Evolutionary conservation across 2,888 invertebrate species (phyloP).

Genomic region (Acrobasis repandana): DNA sequence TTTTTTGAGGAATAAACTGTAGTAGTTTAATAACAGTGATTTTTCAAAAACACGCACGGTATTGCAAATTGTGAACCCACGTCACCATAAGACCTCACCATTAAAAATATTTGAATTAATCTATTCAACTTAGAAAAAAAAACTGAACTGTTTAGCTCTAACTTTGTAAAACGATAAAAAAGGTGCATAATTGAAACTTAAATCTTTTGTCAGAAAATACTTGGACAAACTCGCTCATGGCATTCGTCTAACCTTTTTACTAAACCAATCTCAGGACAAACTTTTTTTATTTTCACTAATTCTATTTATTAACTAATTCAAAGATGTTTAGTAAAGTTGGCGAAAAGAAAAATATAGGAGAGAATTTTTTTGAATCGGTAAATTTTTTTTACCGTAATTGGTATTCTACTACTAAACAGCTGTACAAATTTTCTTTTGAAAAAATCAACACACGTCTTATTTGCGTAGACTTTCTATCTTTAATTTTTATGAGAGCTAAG

Average conservation of each 20-base stretch:
- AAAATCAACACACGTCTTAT: neutral
- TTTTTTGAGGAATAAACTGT: too few relatives aligned
- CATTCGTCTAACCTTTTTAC: neutral
- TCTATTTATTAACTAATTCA: conserved; percentile 6
- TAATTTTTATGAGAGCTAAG: too few relatives aligned
- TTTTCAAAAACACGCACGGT: too few relatives aligned
- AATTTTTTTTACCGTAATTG: too few relatives aligned
- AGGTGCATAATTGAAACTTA: neutral
- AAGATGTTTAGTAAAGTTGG: conserved; percentile 1
- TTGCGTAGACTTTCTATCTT: too few relatives aligned
- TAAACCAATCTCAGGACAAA: neutral
- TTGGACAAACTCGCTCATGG: neutral
- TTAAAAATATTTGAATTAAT: too few relatives aligned
- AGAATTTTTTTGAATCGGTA: neutral
- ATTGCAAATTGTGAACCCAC: too few relatives aligned
- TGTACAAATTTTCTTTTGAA: neutral
- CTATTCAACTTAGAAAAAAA: too few relatives aligned
- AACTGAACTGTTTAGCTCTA: too few relatives aligned
- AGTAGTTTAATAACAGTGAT: too few relatives aligned
- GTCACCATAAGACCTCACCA: too few relatives aligned
- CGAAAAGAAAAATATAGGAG: neutral
- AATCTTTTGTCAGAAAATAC: neutral
- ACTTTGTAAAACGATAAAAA: neutral
- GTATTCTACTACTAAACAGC: too few relatives aligned
- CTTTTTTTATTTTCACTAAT: conserved; percentile 3